Evolutionary conservation across 2,797 vertebrate genomes (phyloP).

Genomic region (Epinephelus malabaricus): DNA sequence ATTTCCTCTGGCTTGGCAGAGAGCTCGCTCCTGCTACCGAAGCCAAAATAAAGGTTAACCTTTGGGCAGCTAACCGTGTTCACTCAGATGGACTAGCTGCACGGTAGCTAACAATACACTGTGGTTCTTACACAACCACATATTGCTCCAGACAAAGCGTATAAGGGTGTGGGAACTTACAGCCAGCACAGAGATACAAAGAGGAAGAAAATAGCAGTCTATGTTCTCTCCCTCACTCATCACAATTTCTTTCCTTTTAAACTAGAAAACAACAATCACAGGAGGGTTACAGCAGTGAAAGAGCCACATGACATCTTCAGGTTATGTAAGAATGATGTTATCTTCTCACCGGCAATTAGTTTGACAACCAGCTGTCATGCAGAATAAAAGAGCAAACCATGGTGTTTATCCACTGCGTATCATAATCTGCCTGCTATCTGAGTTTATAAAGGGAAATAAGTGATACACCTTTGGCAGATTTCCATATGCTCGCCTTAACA

Average conservation of each 20-base stretch:
- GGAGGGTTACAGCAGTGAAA: background rate
- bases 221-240: slow-evolving; percentile 8
- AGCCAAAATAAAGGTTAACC: slow-evolving; percentile 66
- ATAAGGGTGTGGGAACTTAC: slow-evolving; percentile 10
- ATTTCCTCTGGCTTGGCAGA: slow-evolving; percentile 63
- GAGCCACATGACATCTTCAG: slow-evolving; percentile 34
- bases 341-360: slow-evolving; percentile 43
- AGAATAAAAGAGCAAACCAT: slow-evolving; percentile 16
- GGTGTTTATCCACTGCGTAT: background rate
- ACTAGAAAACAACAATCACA: slow-evolving; percentile 22
- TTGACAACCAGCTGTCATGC: slow-evolving; percentile 30
- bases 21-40: slow-evolving; percentile 8
- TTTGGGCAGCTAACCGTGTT: slow-evolving; percentile 34
- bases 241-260: slow-evolving; percentile 21
- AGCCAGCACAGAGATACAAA: slow-evolving; percentile 1
- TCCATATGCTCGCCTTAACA: background rate
- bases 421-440: slow-evolving; percentile 2
- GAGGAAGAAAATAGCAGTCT: slow-evolving; percentile 4
- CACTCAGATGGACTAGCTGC: slow-evolving; percentile 19
- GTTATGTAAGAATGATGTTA: slow-evolving; percentile 53
- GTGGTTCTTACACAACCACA: background rate
- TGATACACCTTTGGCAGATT: background rate
- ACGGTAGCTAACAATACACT: slow-evolving; percentile 8
- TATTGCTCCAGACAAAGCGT: slow-evolving; percentile 7
- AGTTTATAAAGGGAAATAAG: background rate